Base-by-base conservation (phyloP, 2,888 invertebrate species). In the Onchidella celtica region DNA sequence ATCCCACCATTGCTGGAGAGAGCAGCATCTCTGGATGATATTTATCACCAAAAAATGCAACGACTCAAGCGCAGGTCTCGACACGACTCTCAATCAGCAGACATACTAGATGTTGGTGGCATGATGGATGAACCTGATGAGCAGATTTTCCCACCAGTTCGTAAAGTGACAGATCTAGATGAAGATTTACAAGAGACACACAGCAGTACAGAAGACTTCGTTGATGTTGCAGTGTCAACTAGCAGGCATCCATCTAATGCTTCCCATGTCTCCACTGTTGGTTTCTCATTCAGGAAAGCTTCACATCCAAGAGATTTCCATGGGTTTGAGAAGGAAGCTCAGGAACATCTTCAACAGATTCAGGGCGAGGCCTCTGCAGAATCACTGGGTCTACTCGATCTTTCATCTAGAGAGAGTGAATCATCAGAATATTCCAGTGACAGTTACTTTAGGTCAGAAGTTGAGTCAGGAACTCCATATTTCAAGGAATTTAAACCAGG, bases 21-120 rank as follows among this genome's bases (percentile, higher is more conserved):
- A 66, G 86, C 90, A 32, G 85, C 88, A 27, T 90, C 90, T 40
- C 82, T 86, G 55, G 89, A 89, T 74, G 88, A 90, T 72, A 83
- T 90, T 38, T 87, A 89, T 27, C 55, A 75, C 1, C 68, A 57
- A 27, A 74, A 34, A 21, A 29, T 47, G n/a, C 21, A n/a, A 29
- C 3, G 34, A 27, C 34, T 72, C 6, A 68, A 40, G 17, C 59
- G 32, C 29, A 57, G 38, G 57, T 36, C 27, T 24, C 61, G 82
- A 2, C 86, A 86, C 32, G 80, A 88, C 66, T 89, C 90, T n/a
- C 81, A 87, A 27, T 90, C 89, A 11, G 84, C 88, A 70, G 86
- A 87, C 68, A 84, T 89, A 81, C 59, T 89, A 57, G 87, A 86
- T 73, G 86, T 87, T 21, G 87, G 84, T 29, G 73, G 79, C 24